phyloP scores from a whole-genome alignment of 2,888 invertebrate genomes.

The Agrochola macilenta region DNA sequence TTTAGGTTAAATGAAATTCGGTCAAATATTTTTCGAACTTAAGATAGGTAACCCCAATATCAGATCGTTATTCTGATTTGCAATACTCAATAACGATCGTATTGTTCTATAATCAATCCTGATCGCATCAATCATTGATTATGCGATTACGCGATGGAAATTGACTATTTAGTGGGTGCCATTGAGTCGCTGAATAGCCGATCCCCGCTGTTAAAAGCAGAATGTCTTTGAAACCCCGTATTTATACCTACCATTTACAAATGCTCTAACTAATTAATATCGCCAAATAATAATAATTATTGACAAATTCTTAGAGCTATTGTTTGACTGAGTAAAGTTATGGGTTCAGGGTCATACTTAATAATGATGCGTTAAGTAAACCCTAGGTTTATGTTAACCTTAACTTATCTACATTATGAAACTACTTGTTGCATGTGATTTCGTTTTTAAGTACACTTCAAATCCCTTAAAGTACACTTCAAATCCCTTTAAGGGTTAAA shows the following conservation, averaged over 20 bases:
- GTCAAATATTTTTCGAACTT: no score
- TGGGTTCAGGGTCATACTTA: constrained; percentile 12
- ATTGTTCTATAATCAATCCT: no score
- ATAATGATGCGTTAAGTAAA: background rate
- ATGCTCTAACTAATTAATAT: constrained; percentile 39
- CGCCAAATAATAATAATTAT: constrained; percentile 20
- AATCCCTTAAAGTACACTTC: no score
- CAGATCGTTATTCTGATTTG: no score
- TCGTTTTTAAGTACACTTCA: background rate
- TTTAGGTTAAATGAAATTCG: no score
- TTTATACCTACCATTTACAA: constrained; percentile 6
- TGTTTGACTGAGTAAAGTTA: constrained; percentile 36
- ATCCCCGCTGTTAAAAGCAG: background rate
- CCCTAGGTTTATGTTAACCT: background rate
- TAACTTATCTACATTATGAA: background rate
- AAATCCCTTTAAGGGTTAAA: no score
- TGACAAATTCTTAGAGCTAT: constrained; percentile 28
- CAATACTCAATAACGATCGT: no score
- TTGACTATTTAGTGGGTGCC: no score
- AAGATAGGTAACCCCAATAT: no score
- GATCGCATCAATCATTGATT: no score
- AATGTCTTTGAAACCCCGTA: background rate
- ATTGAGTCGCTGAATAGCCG: background rate
- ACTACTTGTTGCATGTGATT: background rate
- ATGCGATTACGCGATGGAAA: no score